These are phyloP conservation scores for Xiphophorus couchianus DNA, from an alignment of 2,113 vertebrate genomes.

Conservation along the genomic window DNA sequence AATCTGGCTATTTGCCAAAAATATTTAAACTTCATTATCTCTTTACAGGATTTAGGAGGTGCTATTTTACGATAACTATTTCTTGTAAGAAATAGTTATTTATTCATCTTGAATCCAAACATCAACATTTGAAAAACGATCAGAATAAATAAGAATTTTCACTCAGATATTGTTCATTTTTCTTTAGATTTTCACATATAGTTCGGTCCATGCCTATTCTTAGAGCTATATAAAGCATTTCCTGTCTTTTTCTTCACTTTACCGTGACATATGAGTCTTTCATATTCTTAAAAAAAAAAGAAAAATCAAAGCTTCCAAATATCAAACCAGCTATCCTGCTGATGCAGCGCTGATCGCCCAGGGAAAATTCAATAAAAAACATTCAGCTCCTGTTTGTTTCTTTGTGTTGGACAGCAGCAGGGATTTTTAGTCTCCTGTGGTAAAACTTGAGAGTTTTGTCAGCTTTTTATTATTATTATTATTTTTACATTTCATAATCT, in stretches of 20 bases:
- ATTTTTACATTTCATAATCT: neutral
- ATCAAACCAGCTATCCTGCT: constrained; percentile 7
- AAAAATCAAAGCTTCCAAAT: constrained; percentile 8
- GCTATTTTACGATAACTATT: neutral
- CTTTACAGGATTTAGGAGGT: neutral
- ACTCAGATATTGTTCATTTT: neutral
- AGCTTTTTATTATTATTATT: neutral
- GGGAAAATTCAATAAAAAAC: neutral
- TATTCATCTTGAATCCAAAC: neutral
- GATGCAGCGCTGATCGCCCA: neutral
- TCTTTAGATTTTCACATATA: neutral
- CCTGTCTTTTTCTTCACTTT: neutral
- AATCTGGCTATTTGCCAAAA: neutral
- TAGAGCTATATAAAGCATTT: neutral
- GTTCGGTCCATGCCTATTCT: neutral
- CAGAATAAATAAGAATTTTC: too few species aligned
- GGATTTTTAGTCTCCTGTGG: neutral
- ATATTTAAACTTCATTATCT: neutral
- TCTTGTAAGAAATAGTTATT: neutral
- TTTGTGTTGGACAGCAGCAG: neutral
- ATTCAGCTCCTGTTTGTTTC: neutral
- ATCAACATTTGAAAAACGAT: neutral
- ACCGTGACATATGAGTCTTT: neutral
- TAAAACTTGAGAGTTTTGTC: neutral
- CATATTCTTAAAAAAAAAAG: neutral